A percentile compares a stretch with the other conserved stretches of the same genome.
Evolutionary conservation across 2,888 invertebrate species (phyloP).

Genomic region (Atrina japonica): DNA sequence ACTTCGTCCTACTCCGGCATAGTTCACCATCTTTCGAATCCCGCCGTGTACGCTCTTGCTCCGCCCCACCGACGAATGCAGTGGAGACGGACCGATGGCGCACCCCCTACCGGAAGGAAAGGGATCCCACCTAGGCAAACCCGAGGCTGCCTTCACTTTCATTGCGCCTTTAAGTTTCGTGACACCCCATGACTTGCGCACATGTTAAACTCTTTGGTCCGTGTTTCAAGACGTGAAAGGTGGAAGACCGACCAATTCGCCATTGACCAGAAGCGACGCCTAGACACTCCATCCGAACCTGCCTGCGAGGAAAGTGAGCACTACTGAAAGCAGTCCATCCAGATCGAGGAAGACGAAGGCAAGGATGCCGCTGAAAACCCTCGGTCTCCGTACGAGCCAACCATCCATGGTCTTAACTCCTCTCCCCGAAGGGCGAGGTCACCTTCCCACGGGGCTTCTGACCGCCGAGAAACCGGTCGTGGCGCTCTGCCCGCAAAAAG

Average conservation of each 20-base stretch:
- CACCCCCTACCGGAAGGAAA: slow-evolving; percentile 73
- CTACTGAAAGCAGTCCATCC: slow-evolving; percentile 47
- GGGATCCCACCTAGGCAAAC: slow-evolving; percentile 68
- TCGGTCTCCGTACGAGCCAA: slow-evolving; percentile 1
- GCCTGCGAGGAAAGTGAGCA: slow-evolving; percentile 59
- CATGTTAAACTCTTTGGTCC: slow-evolving; percentile 88
- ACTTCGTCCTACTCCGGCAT: slow-evolving; percentile 87
- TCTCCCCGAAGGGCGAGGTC: slow-evolving; percentile 20
- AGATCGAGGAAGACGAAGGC: slow-evolving; percentile 35
- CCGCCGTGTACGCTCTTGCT: slow-evolving; percentile 85
- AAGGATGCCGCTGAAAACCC: neutral
- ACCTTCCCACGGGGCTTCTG: slow-evolving; percentile 50
- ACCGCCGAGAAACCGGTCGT: slow-evolving; percentile 60
- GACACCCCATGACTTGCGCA: slow-evolving; percentile 86
- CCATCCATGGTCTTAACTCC: slow-evolving; percentile 35
- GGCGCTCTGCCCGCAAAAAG: slow-evolving; percentile 60
- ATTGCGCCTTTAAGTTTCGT: slow-evolving; percentile 85
- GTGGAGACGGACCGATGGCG: slow-evolving; percentile 81
- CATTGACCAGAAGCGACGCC: slow-evolving; percentile 47
- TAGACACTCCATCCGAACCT: slow-evolving; percentile 59
- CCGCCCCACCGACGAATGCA: slow-evolving; percentile 18
- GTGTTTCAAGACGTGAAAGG: slow-evolving; percentile 89
- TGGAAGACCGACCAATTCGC: slow-evolving; percentile 58
- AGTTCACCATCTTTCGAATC: slow-evolving; percentile 89
- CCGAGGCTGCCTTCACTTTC: slow-evolving; percentile 84